A percentile compares a stretch with the other conserved stretches of the same genome.
phyloP scores from a whole-genome alignment of 2,888 invertebrate species.

The Andrena fulva region DNA sequence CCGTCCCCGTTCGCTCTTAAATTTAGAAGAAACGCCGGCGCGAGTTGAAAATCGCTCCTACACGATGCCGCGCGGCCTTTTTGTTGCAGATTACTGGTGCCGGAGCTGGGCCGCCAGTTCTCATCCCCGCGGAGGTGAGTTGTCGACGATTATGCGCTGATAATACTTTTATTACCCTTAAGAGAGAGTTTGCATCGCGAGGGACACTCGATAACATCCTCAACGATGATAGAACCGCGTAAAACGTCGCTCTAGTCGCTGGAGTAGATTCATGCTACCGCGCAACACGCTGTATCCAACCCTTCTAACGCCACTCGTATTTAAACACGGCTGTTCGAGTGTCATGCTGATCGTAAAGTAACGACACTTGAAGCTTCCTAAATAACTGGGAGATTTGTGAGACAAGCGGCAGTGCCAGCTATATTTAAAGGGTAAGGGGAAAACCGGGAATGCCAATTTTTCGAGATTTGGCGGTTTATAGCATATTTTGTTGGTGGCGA shows the following conservation, averaged over 20 bases:
- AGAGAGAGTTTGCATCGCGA: not conserved
- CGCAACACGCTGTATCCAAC: not conserved
- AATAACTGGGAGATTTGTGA: too few species aligned
- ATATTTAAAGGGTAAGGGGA: too few species aligned
- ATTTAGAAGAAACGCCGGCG: conserved; percentile 7
- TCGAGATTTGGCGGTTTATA: too few species aligned
- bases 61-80: not conserved
- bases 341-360: not conserved
- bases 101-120: conserved; percentile 44
- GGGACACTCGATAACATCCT: not conserved
- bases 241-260: not conserved
- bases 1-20: not conserved
- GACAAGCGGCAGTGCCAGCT: too few species aligned
- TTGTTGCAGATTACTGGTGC: conserved; percentile 59
- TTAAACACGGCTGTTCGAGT: not conserved
- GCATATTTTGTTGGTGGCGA: too few species aligned
- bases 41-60: not conserved
- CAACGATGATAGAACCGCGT: not conserved
- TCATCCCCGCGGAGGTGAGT: conserved; percentile 39
- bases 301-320: not conserved
- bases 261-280: not conserved
- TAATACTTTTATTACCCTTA: not conserved
- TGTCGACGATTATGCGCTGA: not conserved
- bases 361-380: not conserved
- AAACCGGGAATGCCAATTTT: too few species aligned